Conservation (phyloP, 2,113 vertebrate species). For the Microcebus lehilahytsara region DNA sequence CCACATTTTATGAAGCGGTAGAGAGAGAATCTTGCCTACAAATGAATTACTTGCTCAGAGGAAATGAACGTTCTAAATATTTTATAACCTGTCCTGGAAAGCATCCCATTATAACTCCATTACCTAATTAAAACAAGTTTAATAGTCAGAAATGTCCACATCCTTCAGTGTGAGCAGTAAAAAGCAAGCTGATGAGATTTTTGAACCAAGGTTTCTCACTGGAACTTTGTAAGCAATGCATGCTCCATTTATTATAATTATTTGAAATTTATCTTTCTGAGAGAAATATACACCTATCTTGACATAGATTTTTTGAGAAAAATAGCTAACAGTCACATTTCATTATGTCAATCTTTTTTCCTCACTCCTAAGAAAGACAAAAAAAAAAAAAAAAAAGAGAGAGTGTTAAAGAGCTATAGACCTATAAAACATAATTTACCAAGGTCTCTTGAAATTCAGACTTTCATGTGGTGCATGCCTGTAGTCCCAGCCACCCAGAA, state of each 20-base stretch:
- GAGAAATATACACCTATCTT: background rate
- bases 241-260: slow-evolving; percentile 4
- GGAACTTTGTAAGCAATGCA: background rate
- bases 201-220: background rate
- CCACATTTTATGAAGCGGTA: background rate
- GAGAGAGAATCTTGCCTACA: background rate
- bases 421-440: background rate
- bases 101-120: background rate
- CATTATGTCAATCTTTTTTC: background rate
- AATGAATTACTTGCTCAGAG: background rate
- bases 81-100: background rate
- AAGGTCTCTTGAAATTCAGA: background rate
- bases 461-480: background rate
- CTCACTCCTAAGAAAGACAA: background rate
- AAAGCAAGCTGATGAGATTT: background rate
- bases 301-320: slow-evolving; percentile 8
- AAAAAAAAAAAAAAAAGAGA: background rate
- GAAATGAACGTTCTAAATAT: background rate
- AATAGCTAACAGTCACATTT: background rate
- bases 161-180: background rate
- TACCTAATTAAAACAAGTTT: background rate
- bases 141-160: background rate
- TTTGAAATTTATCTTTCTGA: background rate
- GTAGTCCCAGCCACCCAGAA: too few species aligned
- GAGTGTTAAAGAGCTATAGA: background rate